Evolutionary conservation across 2,888 invertebrate genomes (phyloP), one percentile per base, ranked within the genome.

Genomic region (Itoplectis maculator): DNA sequence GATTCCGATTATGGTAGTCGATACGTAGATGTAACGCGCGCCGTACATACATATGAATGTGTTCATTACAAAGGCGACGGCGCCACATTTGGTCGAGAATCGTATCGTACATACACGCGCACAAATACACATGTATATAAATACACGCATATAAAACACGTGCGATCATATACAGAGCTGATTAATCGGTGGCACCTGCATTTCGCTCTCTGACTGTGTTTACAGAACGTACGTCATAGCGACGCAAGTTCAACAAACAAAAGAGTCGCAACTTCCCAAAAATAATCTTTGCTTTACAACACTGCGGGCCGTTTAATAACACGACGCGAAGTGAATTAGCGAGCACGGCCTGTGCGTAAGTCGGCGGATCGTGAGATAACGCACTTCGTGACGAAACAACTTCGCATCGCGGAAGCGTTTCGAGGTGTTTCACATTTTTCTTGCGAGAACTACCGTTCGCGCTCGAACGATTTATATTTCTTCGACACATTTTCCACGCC

Each of bases 241-340:
- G 63, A 54, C 47, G 23, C 51, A 69, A 63, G 40, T 79, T 74
- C 49, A 54, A 81, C 54, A 73, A 77, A 77, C 56, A 75, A 72
- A 77, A 59, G 72, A 51, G 20, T 35, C 61, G 37, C 15, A 37
- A 40, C 49, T 59, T 66, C 35, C 76, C 59, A 42, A 72, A 72
- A 76, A 76, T 70, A 69, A 42, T 72, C 40, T 35, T 75, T 49
- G 69, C 74, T 56, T 56, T 61, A 37, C 18, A 37, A 56, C 69
- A 70, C 69, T n/a, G n/a, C n/a, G n/a, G 63, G 37, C 37, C 49
- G 9, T 65, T 75, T 66, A 56, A 72, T 72, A 72, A 81, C 72
- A 49, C 23, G 51, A 23, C 40, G 56, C 15, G 40, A 42, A 42
- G 56, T 68, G 45, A 47, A 72, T 70, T 66, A 72, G 15, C 51